These are phyloP conservation scores for Steinernema carpocapsae DNA, from an alignment of 2,888 invertebrate species.

Conservation along the genomic window DNA sequence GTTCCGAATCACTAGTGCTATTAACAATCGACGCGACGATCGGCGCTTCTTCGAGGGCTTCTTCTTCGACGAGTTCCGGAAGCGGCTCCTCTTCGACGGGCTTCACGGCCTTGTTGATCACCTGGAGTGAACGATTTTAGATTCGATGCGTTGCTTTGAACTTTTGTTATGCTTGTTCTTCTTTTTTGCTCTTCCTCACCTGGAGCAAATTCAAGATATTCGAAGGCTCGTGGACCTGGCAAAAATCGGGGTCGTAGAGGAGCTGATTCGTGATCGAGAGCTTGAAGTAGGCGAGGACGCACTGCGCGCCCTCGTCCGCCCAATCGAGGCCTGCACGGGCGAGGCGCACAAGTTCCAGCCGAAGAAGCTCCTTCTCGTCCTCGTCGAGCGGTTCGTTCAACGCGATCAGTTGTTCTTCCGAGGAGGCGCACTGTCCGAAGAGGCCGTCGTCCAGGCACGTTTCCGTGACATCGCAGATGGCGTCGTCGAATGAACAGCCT, in stretches of 20 bases:
- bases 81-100: conserved; percentile 27
- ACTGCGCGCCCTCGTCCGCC: conserved; percentile 62
- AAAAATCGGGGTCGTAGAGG: conserved; percentile 66
- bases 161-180: too few species aligned
- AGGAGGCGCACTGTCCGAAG: conserved; percentile 63
- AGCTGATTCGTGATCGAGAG: conserved; percentile 61
- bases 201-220: conserved; percentile 65
- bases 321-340: conserved; percentile 57
- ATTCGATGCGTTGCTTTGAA: not conserved
- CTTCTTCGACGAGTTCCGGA: conserved; percentile 11
- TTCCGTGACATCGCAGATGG: conserved; percentile 60
- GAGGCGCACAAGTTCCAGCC: conserved; percentile 57
- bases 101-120: not conserved
- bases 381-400: conserved; percentile 54
- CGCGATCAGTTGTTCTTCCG: conserved; percentile 45
- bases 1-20: not conserved
- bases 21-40: conserved; percentile 15
- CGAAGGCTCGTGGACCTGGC: conserved; percentile 63
- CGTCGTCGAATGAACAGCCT: conserved; percentile 63
- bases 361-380: conserved; percentile 58
- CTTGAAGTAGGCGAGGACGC: conserved; percentile 67
- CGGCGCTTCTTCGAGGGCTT: conserved; percentile 35
- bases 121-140: not conserved
- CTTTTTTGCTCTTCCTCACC: too few species aligned
- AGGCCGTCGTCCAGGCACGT: conserved; percentile 62